Conservation (phyloP, 2,113 vertebrate genomes). For the Sorex araneus region DNA sequence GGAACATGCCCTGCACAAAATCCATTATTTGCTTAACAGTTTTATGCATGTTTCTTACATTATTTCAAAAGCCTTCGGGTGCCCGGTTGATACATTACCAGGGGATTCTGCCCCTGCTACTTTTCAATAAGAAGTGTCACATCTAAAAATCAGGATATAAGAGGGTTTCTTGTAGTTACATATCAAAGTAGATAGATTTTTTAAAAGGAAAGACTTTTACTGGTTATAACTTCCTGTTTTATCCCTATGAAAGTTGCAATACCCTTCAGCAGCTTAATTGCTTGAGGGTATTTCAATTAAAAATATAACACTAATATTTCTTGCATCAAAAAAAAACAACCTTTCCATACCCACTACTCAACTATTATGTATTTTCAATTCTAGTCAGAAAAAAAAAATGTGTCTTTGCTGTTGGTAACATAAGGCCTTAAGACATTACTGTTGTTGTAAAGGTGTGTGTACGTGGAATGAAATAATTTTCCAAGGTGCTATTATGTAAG, state of each 20-base stretch:
- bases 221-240: conserved; percentile 39
- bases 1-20: conserved; percentile 42
- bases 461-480: not conserved
- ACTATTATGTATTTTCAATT: not conserved
- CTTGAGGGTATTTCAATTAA: conserved; percentile 13
- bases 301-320: conserved; percentile 19
- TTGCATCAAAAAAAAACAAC: not conserved
- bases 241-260: not conserved
- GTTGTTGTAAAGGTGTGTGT: not conserved
- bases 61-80: conserved; percentile 71
- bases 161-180: not conserved
- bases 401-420: not conserved
- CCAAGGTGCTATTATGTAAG: not conserved
- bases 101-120: conserved; percentile 41
- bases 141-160: conserved; percentile 45
- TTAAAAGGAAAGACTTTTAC: not conserved
- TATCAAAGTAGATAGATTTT: conserved; percentile 30
- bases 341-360: not conserved
- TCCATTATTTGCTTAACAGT: conserved; percentile 67
- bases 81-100: conserved; percentile 8
- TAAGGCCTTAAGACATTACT: not conserved
- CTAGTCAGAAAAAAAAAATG: not conserved
- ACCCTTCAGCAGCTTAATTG: conserved; percentile 23
- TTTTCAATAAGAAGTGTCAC: conserved; percentile 46
- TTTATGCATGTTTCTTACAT: conserved; percentile 46